A percentile compares a stretch with the other conserved stretches of the same genome.
phyloP scores from a whole-genome alignment of 2,113 vertebrate genomes.

The Gasterosteus aculeatus region DNA sequence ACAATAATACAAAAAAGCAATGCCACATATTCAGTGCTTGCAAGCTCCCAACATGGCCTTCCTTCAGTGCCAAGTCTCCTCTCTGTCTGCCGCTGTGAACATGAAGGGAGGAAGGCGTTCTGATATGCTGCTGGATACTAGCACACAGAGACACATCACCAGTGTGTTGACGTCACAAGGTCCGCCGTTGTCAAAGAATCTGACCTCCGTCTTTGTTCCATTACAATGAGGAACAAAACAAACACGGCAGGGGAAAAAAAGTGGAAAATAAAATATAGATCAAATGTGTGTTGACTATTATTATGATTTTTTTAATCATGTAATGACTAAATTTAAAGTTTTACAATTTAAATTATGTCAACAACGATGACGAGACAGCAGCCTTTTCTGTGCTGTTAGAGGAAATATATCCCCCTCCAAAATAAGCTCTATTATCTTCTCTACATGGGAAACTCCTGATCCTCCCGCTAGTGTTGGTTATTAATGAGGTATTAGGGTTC shows the following conservation, averaged over 20 bases:
- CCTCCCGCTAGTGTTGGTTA: constrained; percentile 38
- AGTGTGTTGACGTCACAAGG: constrained; percentile 81
- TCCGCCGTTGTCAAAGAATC: constrained; percentile 84
- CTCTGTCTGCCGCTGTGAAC: constrained; percentile 24
- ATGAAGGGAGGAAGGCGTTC: constrained; percentile 43
- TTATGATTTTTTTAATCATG: no score
- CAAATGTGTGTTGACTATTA: constrained; percentile 67
- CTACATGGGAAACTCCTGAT: constrained; percentile 3
- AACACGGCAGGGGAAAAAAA: constrained; percentile 29
- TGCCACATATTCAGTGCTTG: constrained; percentile 15
- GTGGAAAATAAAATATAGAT: constrained; percentile 72
- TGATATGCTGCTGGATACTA: constrained; percentile 69
- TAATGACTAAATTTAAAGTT: constrained; percentile 14
- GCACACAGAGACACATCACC: constrained; percentile 77
- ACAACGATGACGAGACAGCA: not conserved
- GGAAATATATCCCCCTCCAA: no score
- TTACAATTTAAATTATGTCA: constrained; percentile 26
- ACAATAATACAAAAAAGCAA: constrained; percentile 33
- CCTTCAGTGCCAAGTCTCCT: constrained; percentile 43
- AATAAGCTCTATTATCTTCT: not conserved
- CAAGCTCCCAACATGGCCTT: constrained; percentile 36
- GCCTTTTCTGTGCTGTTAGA: not conserved
- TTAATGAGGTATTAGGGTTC: constrained; percentile 35
- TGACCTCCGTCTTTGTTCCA: constrained; percentile 73
- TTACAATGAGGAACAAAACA: constrained; percentile 49